Base-by-base conservation (phyloP, 2,113 vertebrate genomes). In the Oostethus manadensis region DNA sequence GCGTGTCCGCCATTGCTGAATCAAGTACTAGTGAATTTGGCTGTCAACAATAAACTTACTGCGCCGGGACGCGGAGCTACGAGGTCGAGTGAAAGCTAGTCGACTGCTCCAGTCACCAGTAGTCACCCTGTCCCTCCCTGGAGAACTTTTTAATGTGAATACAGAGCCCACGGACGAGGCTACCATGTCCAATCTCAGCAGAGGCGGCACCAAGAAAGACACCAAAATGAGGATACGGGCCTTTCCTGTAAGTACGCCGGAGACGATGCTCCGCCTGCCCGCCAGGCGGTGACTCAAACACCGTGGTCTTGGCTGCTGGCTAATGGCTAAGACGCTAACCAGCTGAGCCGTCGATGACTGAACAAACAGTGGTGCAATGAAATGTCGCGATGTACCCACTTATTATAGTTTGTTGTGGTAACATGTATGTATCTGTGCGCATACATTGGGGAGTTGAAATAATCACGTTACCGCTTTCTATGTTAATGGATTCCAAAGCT, bases 151-250 rank as follows among this genome's bases (percentile, higher is more conserved):
- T 88, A 76, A 91, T 91, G 87, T 91, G 83, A 90, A 86, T 79
- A 81, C 74, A 77, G 79, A 84, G 78, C 84, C 76, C 77, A 73
- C 71, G 71, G 81, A 81, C 82, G 73, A 88, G 76, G 71, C 76
- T 87, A 87, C 88, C 90, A 97, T 96, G 94, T 96, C 94, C 87
- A 96, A 96, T 90, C 92, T 96, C 88, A 94, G 93, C 92, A 96
- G 95, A 93, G 93, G 93, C 87, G 92, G 93, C 84, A 94, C 94
- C 89, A 94, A 94, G 91, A 98, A 96, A 91, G 95, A 98, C 91
- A 98, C 94, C 92, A 97, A 97, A 90, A 97, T 97, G 95, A 90
- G 95, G 92, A 97, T 97, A 93, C 92, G 94, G 88, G 95, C 95
- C 84, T 97, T 97, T 93, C 94, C 95, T 89, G 93, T 96, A 88